Conservation (phyloP, 2,797 vertebrate species). For the Cyprinella venusta region DNA sequence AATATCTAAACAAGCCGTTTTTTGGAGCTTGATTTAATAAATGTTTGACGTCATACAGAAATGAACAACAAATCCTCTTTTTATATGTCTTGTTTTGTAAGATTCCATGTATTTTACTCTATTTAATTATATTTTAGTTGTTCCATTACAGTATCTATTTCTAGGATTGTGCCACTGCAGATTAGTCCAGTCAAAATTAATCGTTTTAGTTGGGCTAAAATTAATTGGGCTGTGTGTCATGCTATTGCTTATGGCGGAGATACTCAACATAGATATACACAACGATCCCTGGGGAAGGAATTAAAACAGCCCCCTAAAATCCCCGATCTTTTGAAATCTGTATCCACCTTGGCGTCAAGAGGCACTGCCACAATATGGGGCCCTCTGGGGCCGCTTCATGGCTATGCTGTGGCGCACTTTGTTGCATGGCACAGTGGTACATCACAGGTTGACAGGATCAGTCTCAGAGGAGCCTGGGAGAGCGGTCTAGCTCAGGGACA, state of each 20-base stretch:
- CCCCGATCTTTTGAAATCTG: constrained; percentile 57
- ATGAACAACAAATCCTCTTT: too few relatives aligned
- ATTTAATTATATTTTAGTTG: too few relatives aligned
- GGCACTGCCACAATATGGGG: constrained; percentile 52
- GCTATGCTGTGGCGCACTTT: constrained; percentile 68
- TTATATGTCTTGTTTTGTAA: too few relatives aligned
- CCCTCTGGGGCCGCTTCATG: constrained; percentile 65
- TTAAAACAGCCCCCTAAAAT: constrained; percentile 57
- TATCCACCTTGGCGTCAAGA: constrained; percentile 57
- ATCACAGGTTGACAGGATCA: constrained; percentile 51
- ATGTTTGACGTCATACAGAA: too few relatives aligned
- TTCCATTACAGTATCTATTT: too few relatives aligned
- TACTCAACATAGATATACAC: constrained; percentile 54
- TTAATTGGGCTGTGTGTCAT: constrained; percentile 23
- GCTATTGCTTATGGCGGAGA: constrained; percentile 32
- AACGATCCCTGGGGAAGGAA: constrained; percentile 53
- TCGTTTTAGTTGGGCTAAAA: too few relatives aligned
- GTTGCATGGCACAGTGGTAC: constrained; percentile 65
- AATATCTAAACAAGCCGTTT: too few relatives aligned
- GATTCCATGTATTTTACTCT: too few relatives aligned
- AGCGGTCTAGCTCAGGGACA: constrained; percentile 42
- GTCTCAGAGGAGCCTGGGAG: constrained; percentile 48
- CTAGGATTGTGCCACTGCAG: too few relatives aligned
- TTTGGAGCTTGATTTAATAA: too few relatives aligned
- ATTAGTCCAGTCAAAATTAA: too few relatives aligned